Conservation (phyloP, 2,797 vertebrate genomes). For the Carduelis carduelis region DNA sequence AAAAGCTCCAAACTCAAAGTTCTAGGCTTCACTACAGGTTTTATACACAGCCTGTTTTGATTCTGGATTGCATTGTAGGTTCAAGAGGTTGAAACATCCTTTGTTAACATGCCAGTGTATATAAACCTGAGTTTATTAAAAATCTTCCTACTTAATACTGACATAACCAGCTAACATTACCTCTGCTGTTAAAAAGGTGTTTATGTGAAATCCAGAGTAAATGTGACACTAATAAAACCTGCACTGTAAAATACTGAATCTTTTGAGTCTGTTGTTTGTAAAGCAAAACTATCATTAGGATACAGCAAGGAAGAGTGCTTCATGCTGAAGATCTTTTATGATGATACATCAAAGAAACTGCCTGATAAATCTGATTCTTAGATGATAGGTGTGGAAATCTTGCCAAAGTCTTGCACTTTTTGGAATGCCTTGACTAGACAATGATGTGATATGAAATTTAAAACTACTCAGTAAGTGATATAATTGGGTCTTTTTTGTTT, state of each 20-base stretch:
- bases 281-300: not conserved
- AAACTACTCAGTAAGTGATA: not conserved
- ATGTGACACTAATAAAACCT: not conserved
- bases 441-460: not conserved
- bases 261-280: constrained; percentile 27
- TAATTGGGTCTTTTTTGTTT: not conserved
- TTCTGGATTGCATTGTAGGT: not conserved
- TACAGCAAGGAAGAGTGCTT: not conserved
- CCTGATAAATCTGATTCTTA: not conserved
- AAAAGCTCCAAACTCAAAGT: not conserved
- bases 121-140: not conserved
- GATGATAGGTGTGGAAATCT: not conserved
- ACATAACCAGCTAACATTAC: not conserved
- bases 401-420: not conserved
- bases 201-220: not conserved
- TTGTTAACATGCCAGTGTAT: not conserved
- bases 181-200: not conserved
- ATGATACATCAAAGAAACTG: not conserved
- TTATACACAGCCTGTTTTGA: not conserved
- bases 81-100: not conserved
- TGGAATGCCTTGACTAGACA: not conserved
- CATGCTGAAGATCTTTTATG: not conserved
- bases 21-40: not conserved
- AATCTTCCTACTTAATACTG: not conserved
- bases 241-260: not conserved